phyloP scores from a whole-genome alignment of 1,140 invertebrate genomes.

The Drosophila pectinifera region DNA sequence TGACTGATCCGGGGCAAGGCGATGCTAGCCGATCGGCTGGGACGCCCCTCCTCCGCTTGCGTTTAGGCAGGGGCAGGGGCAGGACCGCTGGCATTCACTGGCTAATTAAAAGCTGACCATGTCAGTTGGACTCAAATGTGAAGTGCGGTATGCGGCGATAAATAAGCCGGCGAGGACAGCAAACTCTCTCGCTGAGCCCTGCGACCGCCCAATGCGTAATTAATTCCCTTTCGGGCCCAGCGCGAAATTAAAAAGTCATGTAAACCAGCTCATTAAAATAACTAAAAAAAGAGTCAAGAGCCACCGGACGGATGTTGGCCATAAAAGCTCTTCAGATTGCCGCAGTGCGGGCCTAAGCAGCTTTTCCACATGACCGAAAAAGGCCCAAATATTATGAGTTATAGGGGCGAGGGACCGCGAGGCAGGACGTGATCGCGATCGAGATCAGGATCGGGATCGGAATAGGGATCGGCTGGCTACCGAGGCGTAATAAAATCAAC shows the following conservation, averaged over 20 bases:
- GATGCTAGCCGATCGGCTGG: constrained; percentile 5
- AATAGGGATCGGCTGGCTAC: constrained; percentile 6
- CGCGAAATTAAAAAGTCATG: constrained; percentile 85
- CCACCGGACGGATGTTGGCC: constrained; percentile 61
- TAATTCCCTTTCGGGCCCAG: constrained; percentile 83
- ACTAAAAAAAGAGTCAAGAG: constrained; percentile 52
- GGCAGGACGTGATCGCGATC: constrained; percentile 4
- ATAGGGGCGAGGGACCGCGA: constrained; percentile 7
- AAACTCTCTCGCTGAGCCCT: constrained; percentile 48
- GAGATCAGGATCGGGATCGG: neutral
- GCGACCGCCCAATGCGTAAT: constrained; percentile 84
- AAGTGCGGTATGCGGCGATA: constrained; percentile 80
- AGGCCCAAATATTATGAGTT: constrained; percentile 65
- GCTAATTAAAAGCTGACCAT: constrained; percentile 82
- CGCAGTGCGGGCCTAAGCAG: constrained; percentile 51
- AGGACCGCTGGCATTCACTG: constrained; percentile 38
- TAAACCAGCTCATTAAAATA: constrained; percentile 85
- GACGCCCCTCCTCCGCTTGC: constrained; percentile 2
- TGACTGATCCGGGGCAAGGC: too few species aligned
- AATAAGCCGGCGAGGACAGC: constrained; percentile 56
- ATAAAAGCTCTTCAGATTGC: constrained; percentile 62
- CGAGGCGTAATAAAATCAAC: constrained; percentile 75
- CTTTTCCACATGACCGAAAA: constrained; percentile 64
- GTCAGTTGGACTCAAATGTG: constrained; percentile 78
- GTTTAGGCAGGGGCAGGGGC: neutral